Conservation (phyloP, 2,888 invertebrate genomes). For the Lordiphosa andalusiaca region DNA sequence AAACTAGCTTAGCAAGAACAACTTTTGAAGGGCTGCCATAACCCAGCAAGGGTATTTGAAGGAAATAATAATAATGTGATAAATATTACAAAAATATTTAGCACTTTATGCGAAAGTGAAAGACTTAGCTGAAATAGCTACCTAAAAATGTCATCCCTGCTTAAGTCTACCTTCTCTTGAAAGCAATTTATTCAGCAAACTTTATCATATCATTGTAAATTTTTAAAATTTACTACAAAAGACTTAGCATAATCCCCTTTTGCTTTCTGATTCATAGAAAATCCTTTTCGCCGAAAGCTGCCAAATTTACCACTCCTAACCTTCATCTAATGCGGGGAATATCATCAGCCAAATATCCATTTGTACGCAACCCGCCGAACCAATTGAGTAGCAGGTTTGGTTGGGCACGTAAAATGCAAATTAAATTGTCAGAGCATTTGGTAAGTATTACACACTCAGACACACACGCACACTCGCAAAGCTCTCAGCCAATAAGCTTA, state of each 20-base stretch:
- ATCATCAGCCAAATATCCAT: conserved; percentile 3
- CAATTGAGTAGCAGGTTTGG: conserved; percentile 11
- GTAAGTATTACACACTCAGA: conserved; percentile 31
- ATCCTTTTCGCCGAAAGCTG: conserved; percentile 6
- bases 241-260: background rate
- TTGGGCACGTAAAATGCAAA: conserved; percentile 51
- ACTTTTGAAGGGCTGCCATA: too few relatives aligned
- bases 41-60: too few relatives aligned
- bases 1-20: too few relatives aligned
- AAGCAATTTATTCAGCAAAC: background rate
- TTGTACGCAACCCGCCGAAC: conserved; percentile 1
- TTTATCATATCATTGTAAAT: background rate
- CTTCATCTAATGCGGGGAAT: too few relatives aligned
- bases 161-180: too few relatives aligned
- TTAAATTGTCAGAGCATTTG: conserved; percentile 64
- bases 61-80: too few relatives aligned
- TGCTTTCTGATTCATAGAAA: conserved; percentile 6
- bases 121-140: too few relatives aligned
- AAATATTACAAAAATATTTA: too few relatives aligned
- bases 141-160: too few relatives aligned
- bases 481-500: conserved; percentile 53
- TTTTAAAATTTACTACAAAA: conserved; percentile 4
- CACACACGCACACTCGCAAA: conserved; percentile 28
- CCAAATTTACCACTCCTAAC: conserved; percentile 9
- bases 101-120: too few relatives aligned